These are phyloP conservation scores for Sebastes kiyomatsui DNA, from an alignment of 2,797 vertebrate species.

Conservation along the genomic window DNA sequence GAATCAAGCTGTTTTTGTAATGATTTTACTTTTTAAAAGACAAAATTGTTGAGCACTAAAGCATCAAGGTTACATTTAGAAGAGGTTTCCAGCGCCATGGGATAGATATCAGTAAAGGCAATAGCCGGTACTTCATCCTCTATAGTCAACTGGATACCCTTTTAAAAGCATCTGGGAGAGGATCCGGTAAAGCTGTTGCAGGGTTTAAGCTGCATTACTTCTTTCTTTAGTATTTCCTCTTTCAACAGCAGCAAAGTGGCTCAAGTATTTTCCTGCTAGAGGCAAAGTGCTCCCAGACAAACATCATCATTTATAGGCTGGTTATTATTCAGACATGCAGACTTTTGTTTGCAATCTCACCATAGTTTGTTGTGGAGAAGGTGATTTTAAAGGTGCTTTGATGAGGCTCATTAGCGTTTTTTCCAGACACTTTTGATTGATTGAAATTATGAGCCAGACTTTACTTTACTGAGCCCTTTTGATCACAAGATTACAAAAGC, in stretches of 20 bases:
- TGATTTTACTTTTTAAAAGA: background rate
- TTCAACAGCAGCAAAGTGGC: conserved; percentile 27
- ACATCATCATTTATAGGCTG: conserved; percentile 22
- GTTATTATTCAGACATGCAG: conserved; percentile 20
- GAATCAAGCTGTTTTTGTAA: background rate
- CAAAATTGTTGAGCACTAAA: background rate
- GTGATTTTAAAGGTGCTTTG: background rate
- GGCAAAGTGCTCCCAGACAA: conserved; percentile 4
- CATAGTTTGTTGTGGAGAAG: background rate
- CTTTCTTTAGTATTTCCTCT: conserved; percentile 14
- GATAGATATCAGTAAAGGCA: background rate
- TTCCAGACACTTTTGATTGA: background rate
- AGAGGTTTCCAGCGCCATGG: background rate
- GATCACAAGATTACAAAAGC: background rate
- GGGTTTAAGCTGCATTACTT: conserved; percentile 35
- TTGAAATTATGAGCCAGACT: background rate
- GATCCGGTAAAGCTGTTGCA: conserved; percentile 34
- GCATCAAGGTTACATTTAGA: background rate
- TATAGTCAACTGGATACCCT: conserved; percentile 13
- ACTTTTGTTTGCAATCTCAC: conserved; percentile 14
- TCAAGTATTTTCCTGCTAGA: conserved; percentile 39
- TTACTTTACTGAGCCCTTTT: background rate
- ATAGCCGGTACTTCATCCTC: background rate
- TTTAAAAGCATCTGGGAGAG: conserved; percentile 32
- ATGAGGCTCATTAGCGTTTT: background rate